A percentile compares a stretch with the other conserved stretches of the same genome.
These are phyloP conservation scores for Psettodes erumei DNA, from an alignment of 2,113 vertebrate genomes.

Conservation along the genomic window DNA sequence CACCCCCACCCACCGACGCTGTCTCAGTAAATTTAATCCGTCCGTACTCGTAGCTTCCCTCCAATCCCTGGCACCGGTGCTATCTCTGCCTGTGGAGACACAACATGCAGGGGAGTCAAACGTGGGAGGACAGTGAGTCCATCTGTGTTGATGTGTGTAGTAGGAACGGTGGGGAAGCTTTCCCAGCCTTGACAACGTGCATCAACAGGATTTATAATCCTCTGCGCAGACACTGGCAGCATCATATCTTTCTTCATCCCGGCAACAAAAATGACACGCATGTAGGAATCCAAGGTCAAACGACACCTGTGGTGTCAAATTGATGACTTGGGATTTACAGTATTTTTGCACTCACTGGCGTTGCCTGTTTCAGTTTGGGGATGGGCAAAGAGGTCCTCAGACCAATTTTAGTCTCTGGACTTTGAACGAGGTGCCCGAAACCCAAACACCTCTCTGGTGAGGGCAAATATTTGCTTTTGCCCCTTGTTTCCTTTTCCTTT, in stretches of 20 bases:
- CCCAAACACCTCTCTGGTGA: slow-evolving; percentile 69
- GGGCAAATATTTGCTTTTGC: slow-evolving; percentile 71
- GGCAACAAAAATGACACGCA: slow-evolving; percentile 25
- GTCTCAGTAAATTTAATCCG: slow-evolving; percentile 55
- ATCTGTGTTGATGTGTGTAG: not conserved
- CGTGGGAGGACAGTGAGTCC: slow-evolving; percentile 52
- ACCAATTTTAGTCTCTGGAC: slow-evolving; percentile 52
- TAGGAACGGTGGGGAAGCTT: slow-evolving; percentile 1
- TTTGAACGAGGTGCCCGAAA: slow-evolving; percentile 73
- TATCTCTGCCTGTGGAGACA: slow-evolving; percentile 61
- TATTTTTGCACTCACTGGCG: slow-evolving; percentile 7
- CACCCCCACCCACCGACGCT: slow-evolving; percentile 16
- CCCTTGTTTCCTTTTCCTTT: slow-evolving; percentile 36
- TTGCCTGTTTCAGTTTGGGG: slow-evolving; percentile 33
- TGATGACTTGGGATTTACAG: slow-evolving; percentile 4
- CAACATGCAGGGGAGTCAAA: slow-evolving; percentile 49
- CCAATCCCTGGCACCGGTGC: not conserved
- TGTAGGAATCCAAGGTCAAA: slow-evolving; percentile 52
- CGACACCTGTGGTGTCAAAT: slow-evolving; percentile 38
- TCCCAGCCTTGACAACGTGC: slow-evolving; percentile 50
- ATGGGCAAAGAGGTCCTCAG: not conserved
- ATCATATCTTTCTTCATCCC: slow-evolving; percentile 29
- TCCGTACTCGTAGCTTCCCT: slow-evolving; percentile 2
- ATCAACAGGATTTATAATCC: slow-evolving; percentile 63
- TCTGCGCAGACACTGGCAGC: slow-evolving; percentile 4